Conservation (phyloP, 2,797 vertebrate genomes). For the Chromis chromis region DNA sequence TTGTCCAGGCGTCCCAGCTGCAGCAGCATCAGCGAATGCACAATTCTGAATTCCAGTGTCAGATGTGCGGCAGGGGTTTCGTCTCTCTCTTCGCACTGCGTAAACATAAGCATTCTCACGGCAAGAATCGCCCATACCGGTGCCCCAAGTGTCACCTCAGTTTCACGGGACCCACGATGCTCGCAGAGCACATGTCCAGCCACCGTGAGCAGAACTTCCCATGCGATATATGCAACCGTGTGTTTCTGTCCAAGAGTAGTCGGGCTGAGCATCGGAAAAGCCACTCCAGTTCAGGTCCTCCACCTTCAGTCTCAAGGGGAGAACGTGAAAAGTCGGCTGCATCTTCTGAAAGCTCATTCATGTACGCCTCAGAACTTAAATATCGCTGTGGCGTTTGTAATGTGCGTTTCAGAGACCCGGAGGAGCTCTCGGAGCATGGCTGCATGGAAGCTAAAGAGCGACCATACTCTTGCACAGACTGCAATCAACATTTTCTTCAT, state of each 20-base stretch:
- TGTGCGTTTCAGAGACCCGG: conserved; percentile 79
- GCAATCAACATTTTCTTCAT: conserved; percentile 83
- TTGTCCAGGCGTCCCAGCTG: conserved; percentile 83
- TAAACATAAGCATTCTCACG: conserved; percentile 85
- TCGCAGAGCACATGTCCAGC: conserved; percentile 84
- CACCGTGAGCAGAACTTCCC: conserved; percentile 87
- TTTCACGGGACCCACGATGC: conserved; percentile 78
- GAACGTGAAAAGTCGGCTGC: conserved; percentile 30
- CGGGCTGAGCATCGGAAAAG: conserved; percentile 85
- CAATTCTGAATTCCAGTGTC: conserved; percentile 87
- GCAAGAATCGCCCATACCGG: conserved; percentile 81
- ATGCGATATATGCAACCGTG: conserved; percentile 85
- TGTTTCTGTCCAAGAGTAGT: conserved; percentile 84
- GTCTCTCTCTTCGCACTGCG: conserved; percentile 84
- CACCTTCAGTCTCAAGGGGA: conserved; percentile 52
- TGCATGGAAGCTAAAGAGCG: conserved; percentile 79
- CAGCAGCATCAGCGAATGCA: conserved; percentile 87
- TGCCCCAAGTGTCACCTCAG: conserved; percentile 84
- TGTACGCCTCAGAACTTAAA: conserved; percentile 65
- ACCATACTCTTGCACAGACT: conserved; percentile 79
- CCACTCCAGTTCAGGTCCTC: conserved; percentile 66
- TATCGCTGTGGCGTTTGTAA: conserved; percentile 83
- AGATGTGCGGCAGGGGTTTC: conserved; percentile 84
- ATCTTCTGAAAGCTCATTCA: conserved; percentile 24
- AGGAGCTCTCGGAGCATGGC: conserved; percentile 84